These are phyloP conservation scores for Pheosia tremula DNA, from an alignment of 2,888 invertebrate species.

Conservation along the genomic window DNA sequence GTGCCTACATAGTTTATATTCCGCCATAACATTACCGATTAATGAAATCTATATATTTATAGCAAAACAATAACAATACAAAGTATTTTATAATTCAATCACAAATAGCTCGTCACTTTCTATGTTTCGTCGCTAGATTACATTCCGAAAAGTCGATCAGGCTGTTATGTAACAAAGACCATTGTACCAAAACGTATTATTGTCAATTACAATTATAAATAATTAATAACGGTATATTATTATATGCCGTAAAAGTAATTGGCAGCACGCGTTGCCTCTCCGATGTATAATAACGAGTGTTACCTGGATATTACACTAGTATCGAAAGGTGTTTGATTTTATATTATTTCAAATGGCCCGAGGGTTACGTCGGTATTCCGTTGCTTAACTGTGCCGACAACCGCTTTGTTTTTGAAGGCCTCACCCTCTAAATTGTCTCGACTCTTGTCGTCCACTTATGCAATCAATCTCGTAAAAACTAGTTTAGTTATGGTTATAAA, in stretches of 20 bases:
- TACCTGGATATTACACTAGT: conserved; percentile 31
- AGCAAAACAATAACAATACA: no score
- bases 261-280: conserved; percentile 55
- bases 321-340: conserved; percentile 41
- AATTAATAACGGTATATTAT: conserved; percentile 58
- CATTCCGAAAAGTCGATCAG: not conserved
- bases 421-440: no score
- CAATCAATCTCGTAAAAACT: no score
- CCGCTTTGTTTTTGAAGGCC: no score
- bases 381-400: conserved; percentile 1
- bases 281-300: conserved; percentile 42
- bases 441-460: no score
- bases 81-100: no score
- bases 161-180: conserved; percentile 13
- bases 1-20: no score
- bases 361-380: not conserved
- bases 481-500: no score
- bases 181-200: conserved; percentile 33
- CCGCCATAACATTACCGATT: no score
- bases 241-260: conserved; percentile 64
- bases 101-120: no score
- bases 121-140: no score
- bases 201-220: conserved; percentile 43
- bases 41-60: no score
- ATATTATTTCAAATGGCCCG: conserved; percentile 30